Base-by-base conservation (phyloP, 2,797 vertebrate genomes). In the Myoxocephalus aenaeus region DNA sequence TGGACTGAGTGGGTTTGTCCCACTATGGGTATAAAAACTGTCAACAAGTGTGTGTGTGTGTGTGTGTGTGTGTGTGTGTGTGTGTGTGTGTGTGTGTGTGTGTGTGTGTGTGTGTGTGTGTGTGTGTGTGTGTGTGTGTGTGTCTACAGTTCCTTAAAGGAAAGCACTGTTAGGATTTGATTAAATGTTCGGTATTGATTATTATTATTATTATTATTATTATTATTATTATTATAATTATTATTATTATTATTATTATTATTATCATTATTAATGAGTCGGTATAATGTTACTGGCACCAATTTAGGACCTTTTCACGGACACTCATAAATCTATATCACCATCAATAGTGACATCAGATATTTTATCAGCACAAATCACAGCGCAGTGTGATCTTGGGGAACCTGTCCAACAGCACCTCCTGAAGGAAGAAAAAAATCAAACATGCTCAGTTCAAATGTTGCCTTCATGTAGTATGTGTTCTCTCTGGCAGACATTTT, bases 301-400 rank as follows among this genome's bases (percentile, higher is more conserved):
- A 42, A 0, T 32, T 5, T 36, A 9, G 9, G 70, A 1, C 10
- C 6, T 0, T 11, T 46, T 57, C 6, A 59, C 25, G 25, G 3
- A 27, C 32, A 70, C 50, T 22, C 77, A 72, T 0, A 56, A 0
- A 63, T 53, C 1, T 0, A 85, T 11, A 7, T 50, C 1, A 2
- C 0, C 38, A 0, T n/a, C 44, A 32, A 11, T 1, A 3, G 3
- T 36, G 48, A 1, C 0, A 1, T 15, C 13, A 6, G n/a, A n/a
- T 6, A 85, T 7, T 57, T 2, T 46, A 40, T 83, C 66, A 20
- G 20, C 17, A 29, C 27, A 40, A 13, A 32, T 32, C 32, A 46
- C 80, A 0, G 0, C 9, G 77, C 77, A 14, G 2, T 5, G 17
- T 34, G 32, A 29, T 18, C 0, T 7, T 12, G 38, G 38, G 38